These are phyloP conservation scores for Chelonoidis abingdonii DNA, from an alignment of 2,113 vertebrate species.

Conservation along the genomic window DNA sequence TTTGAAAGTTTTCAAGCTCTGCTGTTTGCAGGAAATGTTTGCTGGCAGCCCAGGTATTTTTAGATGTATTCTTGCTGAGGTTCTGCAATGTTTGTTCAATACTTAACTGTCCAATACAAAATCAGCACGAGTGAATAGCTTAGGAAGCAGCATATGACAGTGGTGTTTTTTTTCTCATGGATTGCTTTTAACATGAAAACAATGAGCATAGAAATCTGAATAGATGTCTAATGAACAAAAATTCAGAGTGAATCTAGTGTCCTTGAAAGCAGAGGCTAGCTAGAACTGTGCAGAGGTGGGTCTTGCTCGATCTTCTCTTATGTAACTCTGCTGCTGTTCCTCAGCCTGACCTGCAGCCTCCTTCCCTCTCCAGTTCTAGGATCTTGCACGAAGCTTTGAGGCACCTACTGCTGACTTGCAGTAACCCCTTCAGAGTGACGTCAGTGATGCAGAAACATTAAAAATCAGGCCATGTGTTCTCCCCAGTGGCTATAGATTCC, in stretches of 20 bases:
- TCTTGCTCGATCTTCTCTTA: neutral
- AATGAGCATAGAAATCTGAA: constrained; percentile 8
- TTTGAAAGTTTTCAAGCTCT: constrained; percentile 26
- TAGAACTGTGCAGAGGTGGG: fast-evolving
- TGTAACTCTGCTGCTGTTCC: neutral
- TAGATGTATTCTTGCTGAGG: constrained; percentile 63
- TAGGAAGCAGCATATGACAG: constrained; percentile 55
- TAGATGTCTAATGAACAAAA: constrained; percentile 35
- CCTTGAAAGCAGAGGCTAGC: neutral
- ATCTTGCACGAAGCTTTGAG: fast-evolving
- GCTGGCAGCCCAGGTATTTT: constrained; percentile 65
- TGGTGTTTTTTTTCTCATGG: constrained; percentile 46
- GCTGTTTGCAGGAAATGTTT: constrained; percentile 23
- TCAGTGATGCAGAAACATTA: neutral
- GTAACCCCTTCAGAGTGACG: neutral
- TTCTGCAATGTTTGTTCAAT: constrained; percentile 71
- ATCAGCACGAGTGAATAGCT: constrained; percentile 59
- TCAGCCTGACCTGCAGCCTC: neutral
- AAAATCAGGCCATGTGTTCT: neutral
- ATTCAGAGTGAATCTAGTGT: neutral
- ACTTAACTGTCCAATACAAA: constrained; percentile 77
- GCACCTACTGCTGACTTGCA: neutral
- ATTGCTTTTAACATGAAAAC: constrained; percentile 61
- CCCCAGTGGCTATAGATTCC: neutral
- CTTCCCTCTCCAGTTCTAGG: neutral